Base-by-base conservation (phyloP, 2,113 vertebrate genomes). In the Cololabis saira region DNA sequence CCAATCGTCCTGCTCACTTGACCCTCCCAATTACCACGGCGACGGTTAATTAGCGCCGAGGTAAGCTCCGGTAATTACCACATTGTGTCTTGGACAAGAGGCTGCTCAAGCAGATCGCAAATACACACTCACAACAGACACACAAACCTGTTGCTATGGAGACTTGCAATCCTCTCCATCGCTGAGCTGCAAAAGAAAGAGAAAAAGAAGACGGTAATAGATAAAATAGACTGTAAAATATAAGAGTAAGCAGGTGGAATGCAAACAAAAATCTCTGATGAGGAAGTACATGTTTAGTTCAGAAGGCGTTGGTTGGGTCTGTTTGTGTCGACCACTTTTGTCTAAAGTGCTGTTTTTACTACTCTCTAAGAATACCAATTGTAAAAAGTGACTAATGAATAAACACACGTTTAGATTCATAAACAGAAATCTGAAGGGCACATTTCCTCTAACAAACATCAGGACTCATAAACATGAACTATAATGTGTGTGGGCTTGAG, bases 31-130 rank as follows among this genome's bases (percentile, higher is more conserved):
- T 94, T 93, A 93, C 89, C 89, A 86, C 80, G 55, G 87, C 82
- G 82, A 82, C 80, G 90, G 85, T 91, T 93, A 93, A 93, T 92
- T 93, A 93, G 90, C 80, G 21, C 82, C 33, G 84, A 92, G 92
- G 91, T 92, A 90, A 93, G 91, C 90, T 89, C 84, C 45, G 77
- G 90, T 92, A 92, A 93, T 93, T 92, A 93, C 87, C 87, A 71
- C 87, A 91, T 92, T 92, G 89, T 92, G 89, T 89, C 86, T 91
- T 53, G 86, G 90, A 91, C 91, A 88, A 91, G 89, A 90, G 91
- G 90, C 86, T 59, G 61, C 44, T 60, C 85, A 79, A 80, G 74
- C 78, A 63, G 53, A 74, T 68, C 67, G 67, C 61, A 54, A 73
- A 53, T 50, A 42, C 55, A 63, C 55, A 58, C 69, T 54, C 30